phyloP scores from a whole-genome alignment of 2,113 vertebrate genomes.

The Psettodes erumei region DNA sequence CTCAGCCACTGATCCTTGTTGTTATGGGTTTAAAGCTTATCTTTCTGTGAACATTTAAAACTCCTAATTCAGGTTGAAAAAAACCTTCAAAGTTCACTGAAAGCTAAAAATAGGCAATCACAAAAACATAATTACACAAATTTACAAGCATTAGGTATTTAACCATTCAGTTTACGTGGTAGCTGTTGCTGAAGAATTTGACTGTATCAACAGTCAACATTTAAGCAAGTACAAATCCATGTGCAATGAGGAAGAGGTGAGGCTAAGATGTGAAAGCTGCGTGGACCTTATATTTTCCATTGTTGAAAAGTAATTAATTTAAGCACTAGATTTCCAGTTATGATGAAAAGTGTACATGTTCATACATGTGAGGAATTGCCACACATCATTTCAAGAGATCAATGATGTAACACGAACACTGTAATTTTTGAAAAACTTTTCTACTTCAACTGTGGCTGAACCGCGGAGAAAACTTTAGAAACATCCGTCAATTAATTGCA shows the following conservation, averaged over 20 bases:
- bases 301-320: too few relatives aligned
- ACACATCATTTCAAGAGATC: too few relatives aligned
- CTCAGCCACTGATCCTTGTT: neutral
- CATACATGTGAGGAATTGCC: too few relatives aligned
- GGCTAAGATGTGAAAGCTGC: neutral
- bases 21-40: neutral
- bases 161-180: neutral
- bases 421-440: neutral
- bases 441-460: slow-evolving; percentile 6
- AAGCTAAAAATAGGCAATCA: neutral
- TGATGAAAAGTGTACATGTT: too few relatives aligned
- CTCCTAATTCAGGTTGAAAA: neutral
- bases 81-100: neutral
- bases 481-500: slow-evolving; percentile 20
- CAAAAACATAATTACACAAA: neutral
- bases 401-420: too few relatives aligned
- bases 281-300: neutral
- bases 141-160: neutral
- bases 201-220: neutral
- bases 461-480: slow-evolving; percentile 4
- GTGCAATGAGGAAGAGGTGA: neutral
- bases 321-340: neutral
- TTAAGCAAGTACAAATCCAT: neutral
- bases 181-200: neutral
- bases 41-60: neutral